These are phyloP conservation scores for Cryptomyrus ogoouensis DNA, from an alignment of 2,113 vertebrate species.

Conservation along the genomic window DNA sequence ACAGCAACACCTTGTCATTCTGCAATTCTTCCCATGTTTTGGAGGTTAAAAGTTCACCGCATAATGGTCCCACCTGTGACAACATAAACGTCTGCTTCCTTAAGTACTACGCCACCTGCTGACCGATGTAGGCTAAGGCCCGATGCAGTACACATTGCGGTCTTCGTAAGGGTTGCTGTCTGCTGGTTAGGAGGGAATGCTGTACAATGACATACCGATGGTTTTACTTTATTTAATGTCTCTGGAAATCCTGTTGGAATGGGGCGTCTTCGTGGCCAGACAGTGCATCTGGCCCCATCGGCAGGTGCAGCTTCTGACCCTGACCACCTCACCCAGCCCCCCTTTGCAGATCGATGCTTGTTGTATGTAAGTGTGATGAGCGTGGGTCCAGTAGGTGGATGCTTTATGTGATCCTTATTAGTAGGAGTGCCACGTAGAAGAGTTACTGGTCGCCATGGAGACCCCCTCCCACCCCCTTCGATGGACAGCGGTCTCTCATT, in stretches of 20 bases:
- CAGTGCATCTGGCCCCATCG: too few relatives aligned
- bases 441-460: slow-evolving; percentile 60
- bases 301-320: neutral
- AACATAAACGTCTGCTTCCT: neutral
- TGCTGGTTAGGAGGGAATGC: neutral
- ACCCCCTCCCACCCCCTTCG: slow-evolving; percentile 25
- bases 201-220: neutral
- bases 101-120: neutral
- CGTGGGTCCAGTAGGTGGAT: neutral
- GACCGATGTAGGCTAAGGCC: neutral
- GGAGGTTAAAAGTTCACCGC: neutral
- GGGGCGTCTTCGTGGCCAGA: neutral
- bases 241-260: neutral
- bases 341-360: neutral
- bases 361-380: neutral
- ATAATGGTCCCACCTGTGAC: neutral
- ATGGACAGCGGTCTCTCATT: slow-evolving; percentile 49
- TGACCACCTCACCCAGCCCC: neutral
- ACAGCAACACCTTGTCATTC: neutral
- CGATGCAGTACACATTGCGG: neutral
- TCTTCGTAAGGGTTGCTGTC: neutral
- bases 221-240: neutral
- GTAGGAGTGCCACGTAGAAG: slow-evolving; percentile 35
- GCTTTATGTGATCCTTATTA: neutral
- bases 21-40: neutral